Conservation (phyloP, 2,113 vertebrate genomes). For the Myrmecobius fasciatus region DNA sequence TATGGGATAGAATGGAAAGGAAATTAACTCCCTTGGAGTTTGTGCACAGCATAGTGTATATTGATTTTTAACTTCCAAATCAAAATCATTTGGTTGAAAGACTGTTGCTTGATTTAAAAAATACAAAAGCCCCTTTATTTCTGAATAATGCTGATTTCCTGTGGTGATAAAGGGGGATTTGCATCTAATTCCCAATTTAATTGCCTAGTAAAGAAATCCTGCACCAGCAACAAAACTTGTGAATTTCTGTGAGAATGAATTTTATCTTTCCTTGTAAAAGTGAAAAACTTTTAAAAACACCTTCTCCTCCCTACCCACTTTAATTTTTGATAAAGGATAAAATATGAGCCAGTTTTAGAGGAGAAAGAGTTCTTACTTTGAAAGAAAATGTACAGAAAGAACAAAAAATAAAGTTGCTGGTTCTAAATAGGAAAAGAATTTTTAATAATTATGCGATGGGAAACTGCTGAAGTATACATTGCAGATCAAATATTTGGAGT, state of each 20-base stretch:
- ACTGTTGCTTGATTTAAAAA: slow-evolving; percentile 73
- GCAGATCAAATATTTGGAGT: slow-evolving; percentile 88
- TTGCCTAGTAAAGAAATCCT: slow-evolving; percentile 87
- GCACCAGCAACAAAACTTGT: slow-evolving; percentile 94
- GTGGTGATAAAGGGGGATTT: slow-evolving; percentile 79
- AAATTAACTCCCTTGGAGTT: slow-evolving; percentile 67
- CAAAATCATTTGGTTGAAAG: slow-evolving; percentile 77
- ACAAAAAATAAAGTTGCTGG: slow-evolving; percentile 86
- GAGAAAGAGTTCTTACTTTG: slow-evolving; percentile 83
- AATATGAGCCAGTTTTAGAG: slow-evolving; percentile 87
- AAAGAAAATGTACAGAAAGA: slow-evolving; percentile 65
- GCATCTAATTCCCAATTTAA: slow-evolving; percentile 83
- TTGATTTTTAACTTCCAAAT: slow-evolving; percentile 75
- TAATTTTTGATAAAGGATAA: slow-evolving; percentile 90
- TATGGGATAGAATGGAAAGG: slow-evolving; percentile 79
- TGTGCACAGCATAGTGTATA: slow-evolving; percentile 66
- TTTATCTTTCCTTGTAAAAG: slow-evolving; percentile 87
- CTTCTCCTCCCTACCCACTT: slow-evolving; percentile 79
- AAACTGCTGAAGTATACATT: slow-evolving; percentile 89
- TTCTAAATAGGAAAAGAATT: slow-evolving; percentile 86
- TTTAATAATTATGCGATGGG: slow-evolving; percentile 83
- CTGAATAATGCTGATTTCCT: slow-evolving; percentile 83
- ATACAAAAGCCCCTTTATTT: slow-evolving; percentile 44
- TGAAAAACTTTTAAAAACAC: slow-evolving; percentile 71
- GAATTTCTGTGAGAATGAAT: slow-evolving; percentile 88